Percentiles rank a stretch among this genome's conserved stretches.
phyloP scores from a whole-genome alignment of 2,113 vertebrate species.

The Antechinus flavipes region DNA sequence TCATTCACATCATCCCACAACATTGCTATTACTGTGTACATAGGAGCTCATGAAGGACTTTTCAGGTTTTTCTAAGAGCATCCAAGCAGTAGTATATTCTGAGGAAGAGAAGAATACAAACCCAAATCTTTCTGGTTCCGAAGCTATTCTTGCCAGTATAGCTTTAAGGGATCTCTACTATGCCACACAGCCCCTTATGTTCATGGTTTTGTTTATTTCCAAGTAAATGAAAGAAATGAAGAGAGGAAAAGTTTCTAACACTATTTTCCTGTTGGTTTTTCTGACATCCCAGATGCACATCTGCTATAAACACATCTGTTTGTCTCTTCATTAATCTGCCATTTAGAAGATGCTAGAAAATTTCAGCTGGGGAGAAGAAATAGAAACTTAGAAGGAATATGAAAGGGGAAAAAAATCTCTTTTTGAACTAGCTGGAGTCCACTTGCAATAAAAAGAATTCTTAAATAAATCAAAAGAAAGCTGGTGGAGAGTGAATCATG shows the following conservation, averaged over 20 bases:
- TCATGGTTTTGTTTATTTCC: neutral
- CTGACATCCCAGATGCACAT: slow-evolving; percentile 9
- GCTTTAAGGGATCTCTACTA: neutral
- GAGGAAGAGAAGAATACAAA: neutral
- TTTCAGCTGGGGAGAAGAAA: neutral
- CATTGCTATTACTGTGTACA: no score
- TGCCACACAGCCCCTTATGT: neutral
- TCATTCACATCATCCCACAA: no score
- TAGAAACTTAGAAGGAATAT: neutral
- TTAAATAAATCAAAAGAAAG: neutral
- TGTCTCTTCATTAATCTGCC: neutral
- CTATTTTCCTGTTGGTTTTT: neutral
- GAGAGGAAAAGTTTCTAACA: neutral
- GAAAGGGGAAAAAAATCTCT: neutral
- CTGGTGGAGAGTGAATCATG: neutral
- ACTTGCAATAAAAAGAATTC: neutral
- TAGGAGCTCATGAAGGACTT: no score
- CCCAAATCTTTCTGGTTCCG: neutral
- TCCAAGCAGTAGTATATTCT: neutral
- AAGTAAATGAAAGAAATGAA: slow-evolving; percentile 7
- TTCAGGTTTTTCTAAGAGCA: no score
- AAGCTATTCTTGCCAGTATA: neutral
- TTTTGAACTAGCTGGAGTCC: neutral
- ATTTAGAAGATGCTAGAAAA: neutral
- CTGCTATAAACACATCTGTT: neutral